Percentiles rank a stretch among this genome's conserved stretches.
Conservation (phyloP, 2,888 invertebrate genomes). For the Pyrocoelia pectoralis region DNA sequence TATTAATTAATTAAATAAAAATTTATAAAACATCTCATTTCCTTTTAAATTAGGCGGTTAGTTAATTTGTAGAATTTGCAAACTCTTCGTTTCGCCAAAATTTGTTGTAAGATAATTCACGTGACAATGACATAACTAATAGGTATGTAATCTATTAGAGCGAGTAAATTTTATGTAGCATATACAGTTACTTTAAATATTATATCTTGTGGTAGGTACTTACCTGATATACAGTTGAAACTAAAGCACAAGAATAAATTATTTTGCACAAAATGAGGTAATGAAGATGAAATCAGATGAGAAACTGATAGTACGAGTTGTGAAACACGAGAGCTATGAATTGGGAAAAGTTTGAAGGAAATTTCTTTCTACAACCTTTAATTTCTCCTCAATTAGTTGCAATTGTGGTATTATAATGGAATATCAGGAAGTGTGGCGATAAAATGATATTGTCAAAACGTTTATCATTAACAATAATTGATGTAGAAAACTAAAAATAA, state of each 20-base stretch:
- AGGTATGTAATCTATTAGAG: background rate
- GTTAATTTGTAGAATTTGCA: too few relatives aligned
- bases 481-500: slow-evolving; percentile 5
- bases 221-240: background rate
- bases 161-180: background rate
- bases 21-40: too few relatives aligned
- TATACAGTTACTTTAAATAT: background rate
- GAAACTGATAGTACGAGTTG: background rate
- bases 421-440: background rate
- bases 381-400: background rate
- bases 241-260: background rate
- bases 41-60: too few relatives aligned
- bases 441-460: slow-evolving; percentile 5
- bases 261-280: too few relatives aligned
- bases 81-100: background rate
- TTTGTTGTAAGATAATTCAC: background rate
- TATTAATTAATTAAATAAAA: too few relatives aligned
- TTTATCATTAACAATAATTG: slow-evolving; percentile 9
- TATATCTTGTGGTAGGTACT: background rate
- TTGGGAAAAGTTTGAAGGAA: too few relatives aligned
- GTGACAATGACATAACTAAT: background rate
- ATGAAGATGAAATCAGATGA: background rate
- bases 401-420: background rate
- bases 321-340: too few relatives aligned
- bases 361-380: too few relatives aligned